A percentile compares a stretch with the other conserved stretches of the same genome.
Evolutionary conservation across 2,113 vertebrate species (phyloP).

Genomic region (Phyllostomus hastatus): DNA sequence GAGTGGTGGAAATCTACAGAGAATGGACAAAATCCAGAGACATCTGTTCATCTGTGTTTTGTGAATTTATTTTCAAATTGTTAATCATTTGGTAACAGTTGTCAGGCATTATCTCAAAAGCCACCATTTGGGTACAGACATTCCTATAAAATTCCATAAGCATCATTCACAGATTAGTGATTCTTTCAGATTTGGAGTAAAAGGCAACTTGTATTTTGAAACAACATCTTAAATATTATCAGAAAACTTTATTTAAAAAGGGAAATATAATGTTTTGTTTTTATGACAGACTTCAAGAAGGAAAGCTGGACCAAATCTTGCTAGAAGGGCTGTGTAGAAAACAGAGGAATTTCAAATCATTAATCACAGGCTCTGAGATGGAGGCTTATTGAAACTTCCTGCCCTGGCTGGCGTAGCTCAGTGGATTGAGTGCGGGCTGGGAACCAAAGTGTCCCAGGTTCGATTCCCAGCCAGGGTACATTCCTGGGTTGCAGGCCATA

Average conservation of each 20-base stretch:
- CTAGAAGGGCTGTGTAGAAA: neutral
- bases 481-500: too few species aligned
- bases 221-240: constrained; percentile 69
- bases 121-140: constrained; percentile 75
- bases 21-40: constrained; percentile 64
- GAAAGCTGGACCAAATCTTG: constrained; percentile 8
- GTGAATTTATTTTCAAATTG: constrained; percentile 81
- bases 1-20: constrained; percentile 65
- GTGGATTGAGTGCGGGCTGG: too few species aligned
- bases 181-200: constrained; percentile 33
- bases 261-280: constrained; percentile 55
- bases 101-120: constrained; percentile 80
- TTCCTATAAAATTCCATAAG: constrained; percentile 29
- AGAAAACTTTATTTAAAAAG: constrained; percentile 28
- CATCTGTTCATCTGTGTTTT: constrained; percentile 79
- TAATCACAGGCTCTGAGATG: neutral
- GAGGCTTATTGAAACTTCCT: neutral
- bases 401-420: too few species aligned
- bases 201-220: constrained; percentile 48
- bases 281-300: constrained; percentile 41
- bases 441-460: too few species aligned
- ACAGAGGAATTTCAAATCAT: neutral
- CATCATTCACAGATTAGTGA: neutral
- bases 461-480: too few species aligned
- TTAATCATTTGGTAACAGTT: constrained; percentile 79